A percentile compares a stretch with the other conserved stretches of the same genome.
phyloP scores from a whole-genome alignment of 2,113 vertebrate species.

The Emberiza fucata region DNA sequence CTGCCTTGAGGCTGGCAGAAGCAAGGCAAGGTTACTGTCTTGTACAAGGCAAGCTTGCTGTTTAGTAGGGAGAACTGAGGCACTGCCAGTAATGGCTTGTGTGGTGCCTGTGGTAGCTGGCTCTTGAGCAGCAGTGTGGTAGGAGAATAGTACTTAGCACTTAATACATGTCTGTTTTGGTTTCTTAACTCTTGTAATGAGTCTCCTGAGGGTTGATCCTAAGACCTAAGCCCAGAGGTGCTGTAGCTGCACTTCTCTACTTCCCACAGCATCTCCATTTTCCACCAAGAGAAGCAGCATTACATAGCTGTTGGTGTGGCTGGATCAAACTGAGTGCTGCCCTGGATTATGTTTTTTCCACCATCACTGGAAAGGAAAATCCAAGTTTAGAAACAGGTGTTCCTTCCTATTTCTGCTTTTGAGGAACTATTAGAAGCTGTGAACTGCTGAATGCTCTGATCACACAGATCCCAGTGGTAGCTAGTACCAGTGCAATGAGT shows the following conservation, averaged over 20 bases:
- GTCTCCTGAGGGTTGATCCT: neutral
- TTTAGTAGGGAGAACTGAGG: neutral
- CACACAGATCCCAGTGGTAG: neutral
- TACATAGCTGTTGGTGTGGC: neutral
- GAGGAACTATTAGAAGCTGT: neutral
- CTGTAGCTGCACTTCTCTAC: neutral
- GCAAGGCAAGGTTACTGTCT: rapidly evolving
- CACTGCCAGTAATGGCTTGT: rapidly evolving
- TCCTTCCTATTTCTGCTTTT: neutral
- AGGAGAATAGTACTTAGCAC: neutral
- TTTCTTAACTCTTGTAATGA: neutral
- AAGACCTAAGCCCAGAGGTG: neutral
- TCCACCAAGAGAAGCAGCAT: neutral
- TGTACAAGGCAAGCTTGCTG: neutral
- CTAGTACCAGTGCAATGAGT: neutral
- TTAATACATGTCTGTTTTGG: neutral
- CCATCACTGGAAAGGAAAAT: neutral
- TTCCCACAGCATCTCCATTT: neutral
- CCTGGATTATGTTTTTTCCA: neutral
- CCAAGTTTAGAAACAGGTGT: neutral
- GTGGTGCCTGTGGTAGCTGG: neutral
- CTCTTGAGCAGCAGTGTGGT: neutral
- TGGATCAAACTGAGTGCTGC: neutral
- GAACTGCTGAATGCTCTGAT: neutral
- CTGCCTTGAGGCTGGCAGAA: neutral